Base-by-base conservation (phyloP, 2,797 vertebrate species). In the Lophotriccus pileatus region DNA sequence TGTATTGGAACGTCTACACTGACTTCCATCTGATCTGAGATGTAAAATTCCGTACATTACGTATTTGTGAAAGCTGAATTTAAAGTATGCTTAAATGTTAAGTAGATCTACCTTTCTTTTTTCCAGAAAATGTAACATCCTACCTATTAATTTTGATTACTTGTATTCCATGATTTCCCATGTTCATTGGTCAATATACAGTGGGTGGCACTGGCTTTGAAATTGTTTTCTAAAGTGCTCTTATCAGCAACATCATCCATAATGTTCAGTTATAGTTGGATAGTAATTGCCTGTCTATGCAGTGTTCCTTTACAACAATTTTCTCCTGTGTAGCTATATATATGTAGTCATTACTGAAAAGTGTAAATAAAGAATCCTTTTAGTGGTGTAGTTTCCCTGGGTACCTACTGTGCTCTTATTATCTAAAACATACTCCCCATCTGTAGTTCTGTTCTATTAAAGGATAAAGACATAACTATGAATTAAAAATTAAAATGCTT, bases 401-500 rank as follows among this genome's bases (percentile, higher is more conserved):
- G 96, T 93, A 96, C 93, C 82, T 81, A 96, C 95, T 97, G 95
- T 98, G 95, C 49, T 97, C 89, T 97, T 97, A 97, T 94, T 97
- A 95, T 93, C 92, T 96, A 92, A 95, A 96, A 90, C 78, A 92
- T 75, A 97, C 96, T 96, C 94, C 96, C 89, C 94, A 97, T 97
- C 96, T 97, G 95, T 93, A 96, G 96, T 97, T 97, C 92, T 95
- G 90, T 96, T 97, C 83, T 97, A 91, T 94, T 96, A 97, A 96
- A 91, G 95, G 96, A 95, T 97, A 96, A 96, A 97, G 96, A 94
- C 95, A 96, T 95, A 97, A 97, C 95, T 96, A 96, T 97, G 94
- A 96, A 97, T 98, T 97, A 97, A 98, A 97, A 94, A 95, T 97
- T 97, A 96, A 97, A 97, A 96, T 95, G 93, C 92, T 95, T 97